Evolutionary conservation across 2,113 vertebrate genomes (phyloP).

Genomic region (Myotis brandtii): DNA sequence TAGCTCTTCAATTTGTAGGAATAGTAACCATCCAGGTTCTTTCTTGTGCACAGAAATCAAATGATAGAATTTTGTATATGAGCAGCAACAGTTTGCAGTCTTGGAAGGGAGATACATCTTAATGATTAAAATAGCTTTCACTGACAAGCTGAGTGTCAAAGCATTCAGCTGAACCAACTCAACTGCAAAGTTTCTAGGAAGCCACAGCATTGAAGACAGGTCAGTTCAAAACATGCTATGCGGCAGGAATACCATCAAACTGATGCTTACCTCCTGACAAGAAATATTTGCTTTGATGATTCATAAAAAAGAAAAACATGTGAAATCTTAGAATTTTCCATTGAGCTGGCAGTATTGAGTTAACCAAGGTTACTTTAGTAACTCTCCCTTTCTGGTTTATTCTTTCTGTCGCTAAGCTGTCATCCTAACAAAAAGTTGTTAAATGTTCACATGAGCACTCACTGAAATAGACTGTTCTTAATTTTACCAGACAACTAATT

Average conservation of each 20-base stretch:
- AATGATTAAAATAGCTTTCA: slow-evolving; percentile 60
- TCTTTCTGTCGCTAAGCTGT: slow-evolving; percentile 1
- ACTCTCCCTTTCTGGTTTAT: slow-evolving; percentile 55
- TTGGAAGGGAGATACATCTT: slow-evolving; percentile 51
- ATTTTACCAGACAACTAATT: slow-evolving; percentile 85
- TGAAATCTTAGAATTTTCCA: neutral
- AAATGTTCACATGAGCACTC: slow-evolving; percentile 62
- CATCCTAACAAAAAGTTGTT: slow-evolving; percentile 60
- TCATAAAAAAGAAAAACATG: neutral
- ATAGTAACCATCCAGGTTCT: neutral
- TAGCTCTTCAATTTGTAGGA: neutral
- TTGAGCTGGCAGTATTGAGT: slow-evolving; percentile 28
- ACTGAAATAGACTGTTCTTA: slow-evolving; percentile 79
- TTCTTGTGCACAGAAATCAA: slow-evolving; percentile 8
- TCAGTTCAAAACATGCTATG: slow-evolving; percentile 61
- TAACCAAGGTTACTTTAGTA: neutral
- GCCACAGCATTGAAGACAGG: slow-evolving; percentile 24
- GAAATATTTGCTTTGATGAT: neutral
- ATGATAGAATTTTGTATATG: slow-evolving; percentile 1
- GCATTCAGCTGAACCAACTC: neutral
- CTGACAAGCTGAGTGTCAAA: slow-evolving; percentile 63
- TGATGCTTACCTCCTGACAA: neutral
- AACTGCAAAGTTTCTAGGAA: slow-evolving; percentile 52
- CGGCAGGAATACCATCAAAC: slow-evolving; percentile 22
- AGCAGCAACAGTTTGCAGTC: slow-evolving; percentile 33